These are phyloP conservation scores for Dreissena rostriformis DNA, from an alignment of 1,140 invertebrate genomes.

Conservation along the genomic window DNA sequence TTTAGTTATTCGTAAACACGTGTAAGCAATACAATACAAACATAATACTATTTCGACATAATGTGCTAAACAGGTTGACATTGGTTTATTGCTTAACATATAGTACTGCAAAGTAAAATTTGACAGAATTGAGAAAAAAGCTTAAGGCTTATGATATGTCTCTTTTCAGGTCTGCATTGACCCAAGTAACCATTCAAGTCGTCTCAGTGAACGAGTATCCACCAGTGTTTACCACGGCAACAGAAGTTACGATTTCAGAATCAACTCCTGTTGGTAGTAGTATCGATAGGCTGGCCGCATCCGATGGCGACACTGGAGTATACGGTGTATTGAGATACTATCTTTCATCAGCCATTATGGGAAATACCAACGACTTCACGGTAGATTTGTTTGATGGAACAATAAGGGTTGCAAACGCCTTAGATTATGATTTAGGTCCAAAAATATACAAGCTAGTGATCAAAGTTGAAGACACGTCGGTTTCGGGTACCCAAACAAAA, in stretches of 20 bases:
- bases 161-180: constrained; percentile 26
- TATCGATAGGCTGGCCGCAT: constrained; percentile 62
- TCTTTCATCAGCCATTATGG: constrained; percentile 49
- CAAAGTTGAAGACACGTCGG: constrained; percentile 55
- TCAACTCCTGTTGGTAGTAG: constrained; percentile 55
- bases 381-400: constrained; percentile 57
- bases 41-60: too few species aligned
- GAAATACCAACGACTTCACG: constrained; percentile 51
- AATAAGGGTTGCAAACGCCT: constrained; percentile 50
- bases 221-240: constrained; percentile 55
- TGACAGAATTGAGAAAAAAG: too few species aligned
- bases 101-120: too few species aligned
- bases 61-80: too few species aligned
- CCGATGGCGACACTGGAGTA: constrained; percentile 60
- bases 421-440: constrained; percentile 67
- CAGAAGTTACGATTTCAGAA: constrained; percentile 55
- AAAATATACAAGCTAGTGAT: constrained; percentile 54
- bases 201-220: constrained; percentile 61
- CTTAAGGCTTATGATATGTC: too few species aligned
- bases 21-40: too few species aligned
- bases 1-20: too few species aligned
- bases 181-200: constrained; percentile 57
- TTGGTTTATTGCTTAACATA: too few species aligned
- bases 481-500: constrained; percentile 32
- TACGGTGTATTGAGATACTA: constrained; percentile 62